Conservation (phyloP, 2,888 invertebrate genomes). For the Chymomyza amoena region DNA sequence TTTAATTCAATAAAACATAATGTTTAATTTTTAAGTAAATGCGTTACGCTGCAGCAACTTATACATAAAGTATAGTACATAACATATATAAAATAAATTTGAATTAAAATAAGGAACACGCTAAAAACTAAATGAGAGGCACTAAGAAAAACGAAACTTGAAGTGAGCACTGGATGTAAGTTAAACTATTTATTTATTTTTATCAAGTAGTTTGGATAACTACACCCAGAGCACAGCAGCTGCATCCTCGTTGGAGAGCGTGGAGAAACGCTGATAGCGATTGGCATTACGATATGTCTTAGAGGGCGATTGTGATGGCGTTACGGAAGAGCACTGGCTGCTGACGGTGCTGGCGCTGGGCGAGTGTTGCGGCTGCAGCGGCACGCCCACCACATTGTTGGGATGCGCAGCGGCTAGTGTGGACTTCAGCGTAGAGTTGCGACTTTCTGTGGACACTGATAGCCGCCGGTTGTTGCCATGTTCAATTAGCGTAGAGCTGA, state of each 20-base stretch:
- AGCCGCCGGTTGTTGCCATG: constrained; percentile 33
- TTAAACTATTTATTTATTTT: not conserved
- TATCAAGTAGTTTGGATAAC: not conserved
- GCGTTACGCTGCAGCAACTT: constrained; percentile 38
- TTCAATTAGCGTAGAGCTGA: constrained; percentile 67
- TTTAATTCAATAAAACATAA: not conserved
- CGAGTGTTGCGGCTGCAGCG: constrained; percentile 35
- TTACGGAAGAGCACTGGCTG: constrained; percentile 10
- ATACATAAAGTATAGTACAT: constrained; percentile 15
- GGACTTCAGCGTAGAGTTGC: constrained; percentile 77
- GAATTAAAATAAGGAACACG: constrained; percentile 21
- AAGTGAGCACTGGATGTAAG: constrained; percentile 14
- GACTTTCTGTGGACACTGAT: constrained; percentile 65
- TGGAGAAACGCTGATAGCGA: constrained; percentile 76
- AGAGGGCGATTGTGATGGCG: constrained; percentile 53
- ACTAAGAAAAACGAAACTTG: constrained; percentile 27
- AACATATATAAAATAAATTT: not conserved
- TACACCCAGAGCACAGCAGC: constrained; percentile 76
- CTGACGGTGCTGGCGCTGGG: constrained; percentile 29
- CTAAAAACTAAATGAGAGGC: constrained; percentile 44
- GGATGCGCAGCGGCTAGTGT: constrained; percentile 27
- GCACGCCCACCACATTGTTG: constrained; percentile 71
- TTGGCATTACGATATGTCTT: constrained; percentile 73
- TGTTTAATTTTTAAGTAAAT: not conserved
- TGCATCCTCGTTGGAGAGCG: constrained; percentile 75